Evolutionary conservation across 2,888 invertebrate species (phyloP), one percentile per base, ranked within the genome.

Genomic region (Camponotus fellah): DNA sequence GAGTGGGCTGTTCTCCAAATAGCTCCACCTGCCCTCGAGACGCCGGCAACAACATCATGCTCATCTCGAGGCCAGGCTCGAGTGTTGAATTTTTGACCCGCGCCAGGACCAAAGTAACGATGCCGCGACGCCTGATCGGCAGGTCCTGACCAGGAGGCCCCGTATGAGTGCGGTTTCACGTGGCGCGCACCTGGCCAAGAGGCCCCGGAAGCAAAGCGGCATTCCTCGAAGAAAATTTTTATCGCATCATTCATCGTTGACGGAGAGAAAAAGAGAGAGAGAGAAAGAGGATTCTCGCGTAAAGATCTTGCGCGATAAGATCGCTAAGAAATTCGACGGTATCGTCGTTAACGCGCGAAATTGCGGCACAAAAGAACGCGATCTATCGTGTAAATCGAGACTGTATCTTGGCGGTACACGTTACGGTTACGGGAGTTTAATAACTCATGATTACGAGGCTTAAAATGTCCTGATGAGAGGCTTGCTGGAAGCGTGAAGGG

Each of bases 1-100:
- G 87, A 92, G 92, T 93, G 93, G 93, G 93, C 93, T 90, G 93
- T 93, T 93, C 93, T 93, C 93, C 92, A 93, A 93, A 93, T 93
- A 93, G 93, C 93, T 93, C 93, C 93, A 93, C 92, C 93, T 93
- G 93, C 92, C 92, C 92, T 91, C 89, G 84, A 88, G 87, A 89
- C 82, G 82, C 83, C 85, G 75, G 84, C 85, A 85, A 83, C 85
- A 84, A 85, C 87, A 83, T 84, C 80, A 74, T 71, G 68, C 83
- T 90, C 89, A 86, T 89, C 87, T 85, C 89, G 71, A 79, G 66
- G 72, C 77, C 83, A 69, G 43, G 40, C 56, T 84, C 82, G 83
- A 79, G 53, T 72, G 77, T 56, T 77, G 84, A 83, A 84, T 86
- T 90, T 90, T 85, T 88, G 69, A 85, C 83, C 90, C 84, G 84